phyloP scores from a whole-genome alignment of 2,888 invertebrate species.

The Apamea anceps region DNA sequence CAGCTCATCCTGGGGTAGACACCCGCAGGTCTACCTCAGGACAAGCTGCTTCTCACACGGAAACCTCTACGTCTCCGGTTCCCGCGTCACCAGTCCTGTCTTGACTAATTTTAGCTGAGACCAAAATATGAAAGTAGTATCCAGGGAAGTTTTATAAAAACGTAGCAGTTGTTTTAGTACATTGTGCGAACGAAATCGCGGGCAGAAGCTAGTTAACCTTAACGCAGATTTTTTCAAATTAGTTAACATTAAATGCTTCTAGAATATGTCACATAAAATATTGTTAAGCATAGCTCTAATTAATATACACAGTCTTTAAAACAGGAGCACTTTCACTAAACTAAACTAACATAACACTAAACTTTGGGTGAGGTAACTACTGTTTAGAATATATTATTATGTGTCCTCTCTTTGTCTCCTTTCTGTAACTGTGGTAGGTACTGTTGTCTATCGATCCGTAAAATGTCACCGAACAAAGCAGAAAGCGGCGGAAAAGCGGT shows the following conservation, averaged over 20 bases:
- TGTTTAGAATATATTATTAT: slow-evolving; percentile 31
- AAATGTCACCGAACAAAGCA: slow-evolving; percentile 44
- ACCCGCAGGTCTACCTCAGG: neutral
- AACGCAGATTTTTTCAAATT: neutral
- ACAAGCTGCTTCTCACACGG: neutral
- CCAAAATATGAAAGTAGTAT: neutral
- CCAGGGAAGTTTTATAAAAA: neutral
- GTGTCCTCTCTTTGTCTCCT: slow-evolving; percentile 38
- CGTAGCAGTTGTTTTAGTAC: neutral
- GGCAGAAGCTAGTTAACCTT: neutral
- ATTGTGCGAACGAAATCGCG: neutral
- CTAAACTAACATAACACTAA: slow-evolving; percentile 21
- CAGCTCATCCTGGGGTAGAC: neutral
- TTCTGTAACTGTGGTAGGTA: slow-evolving; percentile 24
- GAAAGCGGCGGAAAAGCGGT: slow-evolving; percentile 19
- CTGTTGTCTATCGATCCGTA: slow-evolving; percentile 52
- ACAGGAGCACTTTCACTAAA: slow-evolving; percentile 13
- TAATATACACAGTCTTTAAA: slow-evolving; percentile 20
- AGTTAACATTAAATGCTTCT: neutral
- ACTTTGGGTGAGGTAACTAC: slow-evolving; percentile 11
- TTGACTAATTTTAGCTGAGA: neutral
- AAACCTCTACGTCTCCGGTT: neutral
- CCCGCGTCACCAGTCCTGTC: neutral
- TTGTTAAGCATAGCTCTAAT: neutral
- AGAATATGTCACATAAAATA: neutral